Percentiles rank a stretch among this genome's conserved stretches.
These are phyloP conservation scores for Hedya salicella DNA, from an alignment of 2,888 invertebrate species.

Conservation along the genomic window DNA sequence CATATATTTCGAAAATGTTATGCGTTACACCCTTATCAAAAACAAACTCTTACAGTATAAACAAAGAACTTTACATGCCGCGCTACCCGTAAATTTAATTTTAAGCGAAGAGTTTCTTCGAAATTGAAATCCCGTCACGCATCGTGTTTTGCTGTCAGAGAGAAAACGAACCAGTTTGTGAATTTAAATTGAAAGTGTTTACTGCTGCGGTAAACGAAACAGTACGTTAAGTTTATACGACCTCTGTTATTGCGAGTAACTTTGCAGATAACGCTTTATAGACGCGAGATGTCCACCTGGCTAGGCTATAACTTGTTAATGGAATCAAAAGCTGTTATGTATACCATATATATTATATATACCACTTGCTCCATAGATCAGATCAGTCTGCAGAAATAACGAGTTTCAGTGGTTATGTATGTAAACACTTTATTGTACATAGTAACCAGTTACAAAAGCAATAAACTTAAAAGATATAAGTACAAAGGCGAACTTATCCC, in stretches of 20 bases:
- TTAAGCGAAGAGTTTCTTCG: constrained; percentile 12
- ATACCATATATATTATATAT: no score
- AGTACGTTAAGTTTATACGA: constrained; percentile 10
- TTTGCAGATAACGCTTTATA: constrained; percentile 5
- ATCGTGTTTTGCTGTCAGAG: constrained; percentile 18
- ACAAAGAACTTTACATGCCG: background rate
- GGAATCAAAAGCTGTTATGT: background rate
- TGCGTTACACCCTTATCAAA: constrained; percentile 2
- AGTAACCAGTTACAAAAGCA: no score
- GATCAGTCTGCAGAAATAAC: no score
- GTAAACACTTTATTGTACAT: no score
- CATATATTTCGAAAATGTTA: background rate
- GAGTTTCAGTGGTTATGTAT: no score
- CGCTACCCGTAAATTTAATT: constrained; percentile 8
- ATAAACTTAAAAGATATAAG: no score
- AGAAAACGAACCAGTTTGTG: constrained; percentile 14
- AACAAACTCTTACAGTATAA: background rate
- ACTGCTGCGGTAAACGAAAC: constrained; percentile 22
- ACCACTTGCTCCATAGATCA: no score
- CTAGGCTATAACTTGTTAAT: constrained; percentile 3
- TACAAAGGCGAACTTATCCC: no score
- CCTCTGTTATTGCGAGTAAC: constrained; percentile 4
- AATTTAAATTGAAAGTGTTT: constrained; percentile 32
- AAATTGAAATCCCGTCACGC: constrained; percentile 21
- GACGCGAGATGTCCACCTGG: constrained; percentile 11